Evolutionary conservation across 1,140 invertebrate species (phyloP).

Genomic region (Camponotus pennsylvanicus): DNA sequence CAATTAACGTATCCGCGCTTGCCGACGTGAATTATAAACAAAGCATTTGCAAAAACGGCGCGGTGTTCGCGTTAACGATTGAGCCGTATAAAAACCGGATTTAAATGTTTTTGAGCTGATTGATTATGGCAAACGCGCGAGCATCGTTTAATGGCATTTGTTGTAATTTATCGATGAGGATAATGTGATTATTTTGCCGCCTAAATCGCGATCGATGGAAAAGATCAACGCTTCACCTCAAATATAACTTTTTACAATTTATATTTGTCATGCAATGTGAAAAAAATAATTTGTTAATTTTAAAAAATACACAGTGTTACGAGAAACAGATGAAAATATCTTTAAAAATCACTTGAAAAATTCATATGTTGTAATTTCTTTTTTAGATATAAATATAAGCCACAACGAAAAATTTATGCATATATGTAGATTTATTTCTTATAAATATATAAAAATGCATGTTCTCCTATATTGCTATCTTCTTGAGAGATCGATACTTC

Average conservation of each 20-base stretch:
- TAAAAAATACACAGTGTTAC: background rate
- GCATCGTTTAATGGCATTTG: constrained; percentile 2
- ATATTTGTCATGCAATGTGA: background rate
- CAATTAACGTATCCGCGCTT: constrained; percentile 63
- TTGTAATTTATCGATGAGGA: background rate
- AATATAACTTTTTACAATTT: background rate
- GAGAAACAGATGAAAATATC: background rate
- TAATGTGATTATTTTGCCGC: constrained; percentile 21
- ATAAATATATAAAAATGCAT: background rate
- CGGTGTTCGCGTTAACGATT: background rate
- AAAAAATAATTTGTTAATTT: constrained; percentile 2
- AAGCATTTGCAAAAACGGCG: constrained; percentile 24
- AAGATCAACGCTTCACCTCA: background rate
- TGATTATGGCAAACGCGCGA: constrained; percentile 18
- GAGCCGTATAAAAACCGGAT: constrained; percentile 1
- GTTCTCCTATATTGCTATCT: background rate
- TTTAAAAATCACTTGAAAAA: background rate
- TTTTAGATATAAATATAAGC: background rate
- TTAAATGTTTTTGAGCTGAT: constrained; percentile 42
- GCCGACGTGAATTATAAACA: constrained; percentile 46
- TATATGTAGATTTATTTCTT: background rate
- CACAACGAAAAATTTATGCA: background rate
- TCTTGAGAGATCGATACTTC: background rate
- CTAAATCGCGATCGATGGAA: background rate
- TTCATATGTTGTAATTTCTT: constrained; percentile 6